These are phyloP conservation scores for Chanos chanos DNA, from an alignment of 2,797 vertebrate species.

Conservation along the genomic window DNA sequence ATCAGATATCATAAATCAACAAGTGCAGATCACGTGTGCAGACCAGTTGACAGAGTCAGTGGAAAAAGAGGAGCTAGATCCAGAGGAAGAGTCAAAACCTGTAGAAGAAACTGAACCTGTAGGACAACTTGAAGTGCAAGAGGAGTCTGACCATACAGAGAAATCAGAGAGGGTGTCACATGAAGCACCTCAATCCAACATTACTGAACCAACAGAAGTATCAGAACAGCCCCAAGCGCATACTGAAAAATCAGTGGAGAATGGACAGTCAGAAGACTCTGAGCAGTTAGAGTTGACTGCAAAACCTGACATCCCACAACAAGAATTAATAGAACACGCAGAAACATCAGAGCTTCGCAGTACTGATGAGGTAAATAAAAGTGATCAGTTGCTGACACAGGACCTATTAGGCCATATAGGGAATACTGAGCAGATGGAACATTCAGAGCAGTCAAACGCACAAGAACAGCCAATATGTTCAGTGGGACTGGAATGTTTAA, in stretches of 20 bases:
- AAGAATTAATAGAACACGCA: slow-evolving; percentile 24
- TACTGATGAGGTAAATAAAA: no score
- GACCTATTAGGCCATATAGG: no score
- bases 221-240: background rate
- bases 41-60: background rate
- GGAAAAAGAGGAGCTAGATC: background rate
- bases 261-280: slow-evolving; percentile 1
- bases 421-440: slow-evolving; percentile 1
- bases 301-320: slow-evolving; percentile 7
- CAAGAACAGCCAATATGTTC: slow-evolving; percentile 21
- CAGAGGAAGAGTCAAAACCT: background rate
- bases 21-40: slow-evolving; percentile 11
- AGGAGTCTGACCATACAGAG: slow-evolving; percentile 20
- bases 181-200: background rate
- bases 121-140: slow-evolving; percentile 16
- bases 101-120: slow-evolving; percentile 4
- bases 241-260: slow-evolving; percentile 1
- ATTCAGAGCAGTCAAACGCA: background rate
- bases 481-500: background rate
- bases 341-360: no score
- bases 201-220: background rate
- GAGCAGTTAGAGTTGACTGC: slow-evolving; percentile 19
- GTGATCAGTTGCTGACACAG: no score
- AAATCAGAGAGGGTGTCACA: slow-evolving; percentile 20
- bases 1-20: slow-evolving; percentile 18